These are phyloP conservation scores for Acleris sparsana DNA, from an alignment of 2,888 invertebrate genomes.

Conservation along the genomic window DNA sequence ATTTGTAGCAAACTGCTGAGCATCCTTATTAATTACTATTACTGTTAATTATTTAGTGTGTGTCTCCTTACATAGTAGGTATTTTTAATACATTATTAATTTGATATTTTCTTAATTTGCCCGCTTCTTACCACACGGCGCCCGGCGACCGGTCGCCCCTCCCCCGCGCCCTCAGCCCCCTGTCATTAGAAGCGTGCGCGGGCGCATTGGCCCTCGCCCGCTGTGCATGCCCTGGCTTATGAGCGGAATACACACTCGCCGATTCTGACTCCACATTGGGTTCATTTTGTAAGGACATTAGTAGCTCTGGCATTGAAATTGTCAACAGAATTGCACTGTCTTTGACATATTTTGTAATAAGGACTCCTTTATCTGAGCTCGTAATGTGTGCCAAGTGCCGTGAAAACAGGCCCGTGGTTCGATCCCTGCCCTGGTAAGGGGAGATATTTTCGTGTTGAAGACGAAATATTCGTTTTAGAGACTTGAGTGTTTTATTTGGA, in stretches of 20 bases:
- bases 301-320: no score
- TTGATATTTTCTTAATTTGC: conserved; percentile 7
- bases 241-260: conserved; percentile 50
- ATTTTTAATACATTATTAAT: no score
- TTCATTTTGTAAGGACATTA: background rate
- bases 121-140: conserved; percentile 55
- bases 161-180: conserved; percentile 53
- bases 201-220: conserved; percentile 77
- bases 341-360: background rate
- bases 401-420: no score
- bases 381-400: no score
- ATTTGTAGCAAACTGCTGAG: no score
- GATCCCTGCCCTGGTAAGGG: no score
- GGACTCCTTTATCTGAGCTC: background rate
- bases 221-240: conserved; percentile 56
- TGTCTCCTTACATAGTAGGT: no score
- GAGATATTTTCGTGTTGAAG: no score
- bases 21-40: no score
- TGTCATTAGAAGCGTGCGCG: conserved; percentile 79
- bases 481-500: no score
- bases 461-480: no score
- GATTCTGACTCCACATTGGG: conserved; percentile 20
- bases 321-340: background rate
- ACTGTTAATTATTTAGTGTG: no score
- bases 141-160: conserved; percentile 65